Base-by-base conservation (phyloP, 2,113 vertebrate species). In the Strix uralensis region DNA sequence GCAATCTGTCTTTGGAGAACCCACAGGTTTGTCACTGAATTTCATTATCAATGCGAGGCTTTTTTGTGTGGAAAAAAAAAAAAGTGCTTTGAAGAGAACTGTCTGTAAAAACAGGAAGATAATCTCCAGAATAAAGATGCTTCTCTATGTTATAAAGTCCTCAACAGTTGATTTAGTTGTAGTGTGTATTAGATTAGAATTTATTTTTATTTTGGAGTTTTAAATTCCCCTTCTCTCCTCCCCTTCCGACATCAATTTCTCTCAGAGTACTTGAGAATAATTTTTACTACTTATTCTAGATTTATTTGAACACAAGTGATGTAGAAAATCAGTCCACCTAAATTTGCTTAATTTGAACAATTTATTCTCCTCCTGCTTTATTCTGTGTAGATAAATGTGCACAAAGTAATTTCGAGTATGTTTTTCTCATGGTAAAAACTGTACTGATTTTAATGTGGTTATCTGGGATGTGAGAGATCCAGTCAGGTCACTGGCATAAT, bases 11-110 rank as follows among this genome's bases (percentile, higher is more conserved):
- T 95, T 94, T 78, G 55, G 55, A 94, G 87, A 91, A 61, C 70
- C 87, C 62, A 89, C 90, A 91, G 92, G 78, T 91, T 95, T 94
- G 57, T 93, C 95, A 74, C 79, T 95, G 88, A 78, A 93, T 94
- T 90, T 93, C 75, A 88, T 92, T 96, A 94, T 87, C 79, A 29
- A 30, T 81, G 51, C 4, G 20, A 89, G 73, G 36, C 81, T 77
- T 81, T 84, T 89, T 63, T 86, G 27, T 79, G 38, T 30, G 86
- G 27, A 20, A 13, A 20, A 30, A 36, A 30, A 36, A 88, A 71
- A 66, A 83, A 47, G 30, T 82, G 55, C 54, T 62, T 85, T 57
- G 36, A 42, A 82, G 62, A 80, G 65, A 91, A 34, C 13, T 46
- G 4, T 61, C 38, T 71, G 29, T 54, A 67, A 63, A 46, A 62